Evolutionary conservation across 92 coral and sea anemone genomes (phyloP).

Genomic region (Epizoanthus scotinus): DNA sequence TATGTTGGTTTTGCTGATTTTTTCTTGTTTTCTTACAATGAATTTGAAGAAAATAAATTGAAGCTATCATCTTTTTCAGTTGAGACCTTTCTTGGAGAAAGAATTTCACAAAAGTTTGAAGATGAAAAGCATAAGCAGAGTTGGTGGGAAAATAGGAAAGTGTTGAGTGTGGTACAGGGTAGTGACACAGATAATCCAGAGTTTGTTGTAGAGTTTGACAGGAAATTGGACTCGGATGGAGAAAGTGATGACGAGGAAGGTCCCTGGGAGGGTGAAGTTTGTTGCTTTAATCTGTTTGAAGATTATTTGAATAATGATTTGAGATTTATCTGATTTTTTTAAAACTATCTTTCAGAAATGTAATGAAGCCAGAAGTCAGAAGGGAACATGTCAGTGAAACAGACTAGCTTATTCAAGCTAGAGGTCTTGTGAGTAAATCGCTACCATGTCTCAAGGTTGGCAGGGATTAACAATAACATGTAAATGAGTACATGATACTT

Average conservation of each 20-base stretch:
- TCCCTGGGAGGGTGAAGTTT: constrained; percentile 38
- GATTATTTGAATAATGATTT: constrained; percentile 29
- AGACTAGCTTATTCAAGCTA: constrained; percentile 33
- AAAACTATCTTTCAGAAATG: constrained; percentile 32
- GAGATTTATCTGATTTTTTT: constrained; percentile 27
- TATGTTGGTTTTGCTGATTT: constrained; percentile 23
- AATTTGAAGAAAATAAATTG: constrained; percentile 20
- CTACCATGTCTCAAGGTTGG: constrained; percentile 38
- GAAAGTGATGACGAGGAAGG: constrained; percentile 36
- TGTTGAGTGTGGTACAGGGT: constrained; percentile 25
- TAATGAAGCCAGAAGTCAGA: constrained; percentile 37
- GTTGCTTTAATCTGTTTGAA: constrained; percentile 40
- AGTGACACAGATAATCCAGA: constrained; percentile 37
- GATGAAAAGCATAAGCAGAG: constrained; percentile 38
- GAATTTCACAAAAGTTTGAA: constrained; percentile 41
- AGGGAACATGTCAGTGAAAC: constrained; percentile 36
- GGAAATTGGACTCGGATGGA: too few species aligned
- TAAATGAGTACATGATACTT: too few species aligned
- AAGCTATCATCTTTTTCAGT: constrained; percentile 4
- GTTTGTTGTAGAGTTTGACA: constrained; percentile 43
- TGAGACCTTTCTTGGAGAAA: constrained; percentile 32
- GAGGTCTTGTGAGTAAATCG: constrained; percentile 42
- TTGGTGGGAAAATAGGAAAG: constrained; percentile 48
- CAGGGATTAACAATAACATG: too few species aligned
- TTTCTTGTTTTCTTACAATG: constrained; percentile 18